Evolutionary conservation across 2,888 invertebrate genomes (phyloP), one percentile per base, ranked within the genome.

Genomic region (Dolichopus griseipennis): DNA sequence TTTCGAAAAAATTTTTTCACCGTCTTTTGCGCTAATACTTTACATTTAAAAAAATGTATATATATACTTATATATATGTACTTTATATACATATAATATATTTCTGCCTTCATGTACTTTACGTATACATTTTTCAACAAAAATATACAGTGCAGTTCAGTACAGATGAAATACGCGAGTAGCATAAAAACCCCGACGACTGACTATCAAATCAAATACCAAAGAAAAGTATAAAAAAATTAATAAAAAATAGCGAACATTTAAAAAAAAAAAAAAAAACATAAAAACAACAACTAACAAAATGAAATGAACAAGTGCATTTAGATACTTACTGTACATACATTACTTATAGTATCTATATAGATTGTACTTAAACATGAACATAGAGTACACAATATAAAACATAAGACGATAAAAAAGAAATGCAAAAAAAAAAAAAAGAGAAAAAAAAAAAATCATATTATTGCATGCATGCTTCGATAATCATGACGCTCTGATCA

Each of bases 401-500:
- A n/a, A 18, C 52, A 52, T 52, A 52, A 18, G n/a, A 52, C 52
- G 41, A 41, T 41, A 41, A 9, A 37, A 41, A 15, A 41, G 15
- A 41, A 41, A 41, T 12, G 41, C 41, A 41, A 41, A 9, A 41
- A 41, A 9, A 41, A 4, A 41, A 41, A 15, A 41, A 41, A 41
- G 8, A 41, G 8, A 41, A 41, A 27, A 37, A 37, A 37, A 37
- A 52, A 37, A 37, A 52, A 52, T 52, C 52, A 52, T 52, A 52
- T 52, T 52, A 52, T 52, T 52, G 52, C 52, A 52, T 63, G 63
- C 63, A 63, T 63, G 63, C 27, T 63, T 63, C 27, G 27, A 18
- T 63, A 27, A 63, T 63, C 63, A 63, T 63, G 63, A 63, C 52
- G 52, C 52, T 52, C 52, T 52, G 52, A 52, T 52, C 52, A 52